phyloP scores from a whole-genome alignment of 2,888 invertebrate species.

The Drosophila lacicola region DNA sequence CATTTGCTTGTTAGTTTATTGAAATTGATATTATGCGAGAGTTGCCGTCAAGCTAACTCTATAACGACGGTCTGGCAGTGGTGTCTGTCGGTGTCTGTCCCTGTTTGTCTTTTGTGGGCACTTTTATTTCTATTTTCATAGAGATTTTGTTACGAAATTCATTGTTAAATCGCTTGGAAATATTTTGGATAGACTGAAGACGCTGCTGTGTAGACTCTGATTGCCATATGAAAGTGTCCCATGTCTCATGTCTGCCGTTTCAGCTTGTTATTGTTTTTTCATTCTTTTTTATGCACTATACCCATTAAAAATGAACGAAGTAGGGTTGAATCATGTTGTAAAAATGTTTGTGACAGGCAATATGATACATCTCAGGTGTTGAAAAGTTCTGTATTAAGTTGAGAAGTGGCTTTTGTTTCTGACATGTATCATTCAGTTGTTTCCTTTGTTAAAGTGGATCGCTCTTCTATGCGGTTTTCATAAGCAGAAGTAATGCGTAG shows the following conservation, averaged over 20 bases:
- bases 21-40: conserved; percentile 74
- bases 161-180: conserved; percentile 75
- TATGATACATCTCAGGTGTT: no score
- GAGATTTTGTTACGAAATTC: conserved; percentile 60
- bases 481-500: background rate
- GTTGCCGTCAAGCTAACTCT: conserved; percentile 48
- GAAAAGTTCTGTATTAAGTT: background rate
- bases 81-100: conserved; percentile 15
- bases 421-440: background rate
- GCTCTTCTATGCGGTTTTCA: background rate
- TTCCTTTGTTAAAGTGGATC: background rate
- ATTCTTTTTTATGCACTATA: background rate
- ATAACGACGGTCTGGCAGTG: conserved; percentile 36
- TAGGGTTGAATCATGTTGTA: background rate
- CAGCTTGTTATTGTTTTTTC: conserved; percentile 21
- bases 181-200: conserved; percentile 41
- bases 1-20: conserved; percentile 77
- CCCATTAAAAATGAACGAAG: background rate
- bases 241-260: conserved; percentile 23
- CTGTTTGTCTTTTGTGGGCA: conserved; percentile 41
- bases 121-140: conserved; percentile 63
- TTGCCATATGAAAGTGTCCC: conserved; percentile 50
- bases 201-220: conserved; percentile 33
- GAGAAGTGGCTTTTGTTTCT: no score
- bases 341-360: no score